Percentiles rank a stretch among this genome's conserved stretches.
phyloP scores from a whole-genome alignment of 2,888 invertebrate species.

The Oscheius sp. region DNA sequence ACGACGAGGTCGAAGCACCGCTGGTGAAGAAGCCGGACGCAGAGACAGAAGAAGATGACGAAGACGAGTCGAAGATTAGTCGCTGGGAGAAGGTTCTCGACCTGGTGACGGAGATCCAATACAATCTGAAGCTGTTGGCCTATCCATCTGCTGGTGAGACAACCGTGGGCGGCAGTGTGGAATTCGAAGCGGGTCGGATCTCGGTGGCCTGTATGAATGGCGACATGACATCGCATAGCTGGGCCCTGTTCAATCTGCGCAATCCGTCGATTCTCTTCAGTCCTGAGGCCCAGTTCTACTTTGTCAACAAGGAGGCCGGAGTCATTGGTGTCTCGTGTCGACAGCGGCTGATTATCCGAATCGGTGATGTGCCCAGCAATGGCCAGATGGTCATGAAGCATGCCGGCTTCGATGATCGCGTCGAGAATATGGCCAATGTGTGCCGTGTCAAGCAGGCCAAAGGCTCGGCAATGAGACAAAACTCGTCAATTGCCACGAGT shows the following conservation, averaged over 20 bases:
- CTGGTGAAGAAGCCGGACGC: not conserved
- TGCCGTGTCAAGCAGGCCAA: constrained; percentile 57
- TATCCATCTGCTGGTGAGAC: constrained; percentile 46
- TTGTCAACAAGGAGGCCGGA: constrained; percentile 4
- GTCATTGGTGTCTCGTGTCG: constrained; percentile 48
- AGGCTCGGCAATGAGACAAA: constrained; percentile 40
- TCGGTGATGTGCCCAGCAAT: constrained; percentile 44
- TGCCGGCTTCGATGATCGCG: not conserved
- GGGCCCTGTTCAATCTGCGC: constrained; percentile 70
- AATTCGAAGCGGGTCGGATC: constrained; percentile 60
- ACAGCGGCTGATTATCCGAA: constrained; percentile 58
- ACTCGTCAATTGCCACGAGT: constrained; percentile 52
- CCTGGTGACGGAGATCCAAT: constrained; percentile 50
- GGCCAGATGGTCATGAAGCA: not conserved
- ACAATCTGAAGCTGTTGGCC: constrained; percentile 43
- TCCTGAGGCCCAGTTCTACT: constrained; percentile 48
- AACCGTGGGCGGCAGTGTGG: constrained; percentile 61
- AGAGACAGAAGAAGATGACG: not conserved
- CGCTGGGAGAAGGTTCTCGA: constrained; percentile 56
- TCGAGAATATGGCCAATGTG: constrained; percentile 53
- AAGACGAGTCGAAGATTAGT: constrained; percentile 27
- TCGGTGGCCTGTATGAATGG: constrained; percentile 69
- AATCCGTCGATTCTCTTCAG: constrained; percentile 59
- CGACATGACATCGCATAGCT: constrained; percentile 67
- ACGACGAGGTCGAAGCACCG: constrained; percentile 22